These are phyloP conservation scores for Andrena minutula DNA, from an alignment of 2,888 invertebrate genomes.

Conservation along the genomic window DNA sequence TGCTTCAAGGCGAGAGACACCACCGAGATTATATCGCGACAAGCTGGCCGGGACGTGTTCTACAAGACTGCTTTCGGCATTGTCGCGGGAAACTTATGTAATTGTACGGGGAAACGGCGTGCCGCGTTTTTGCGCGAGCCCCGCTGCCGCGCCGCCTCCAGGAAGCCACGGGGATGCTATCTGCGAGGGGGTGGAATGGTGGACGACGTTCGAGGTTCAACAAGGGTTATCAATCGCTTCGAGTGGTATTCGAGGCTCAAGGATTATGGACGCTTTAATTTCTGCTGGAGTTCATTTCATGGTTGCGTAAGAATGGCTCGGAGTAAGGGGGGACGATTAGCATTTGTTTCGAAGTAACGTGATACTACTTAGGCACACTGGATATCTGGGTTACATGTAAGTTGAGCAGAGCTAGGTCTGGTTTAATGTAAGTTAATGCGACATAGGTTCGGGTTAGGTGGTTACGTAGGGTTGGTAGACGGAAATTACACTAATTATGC, in stretches of 20 bases:
- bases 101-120: conserved; percentile 34
- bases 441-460: neutral
- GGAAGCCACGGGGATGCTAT: conserved; percentile 6
- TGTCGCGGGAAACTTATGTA: conserved; percentile 53
- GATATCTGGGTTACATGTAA: neutral
- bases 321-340: too few relatives aligned
- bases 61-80: conserved; percentile 29
- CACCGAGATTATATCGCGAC: conserved; percentile 59
- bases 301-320: too few relatives aligned
- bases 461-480: neutral
- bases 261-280: too few relatives aligned
- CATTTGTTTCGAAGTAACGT: too few relatives aligned
- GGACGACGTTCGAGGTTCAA: neutral
- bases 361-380: too few relatives aligned
- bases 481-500: neutral
- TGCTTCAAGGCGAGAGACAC: conserved; percentile 21
- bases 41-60: conserved; percentile 26
- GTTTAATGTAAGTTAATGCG: neutral
- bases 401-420: neutral
- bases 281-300: too few relatives aligned
- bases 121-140: conserved; percentile 1
- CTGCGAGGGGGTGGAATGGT: neutral
- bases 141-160: neutral
- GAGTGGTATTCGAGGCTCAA: too few relatives aligned
- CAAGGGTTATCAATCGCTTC: too few relatives aligned